These are phyloP conservation scores for Palaemon carinicauda DNA, from an alignment of 1,140 invertebrate genomes.

Conservation along the genomic window DNA sequence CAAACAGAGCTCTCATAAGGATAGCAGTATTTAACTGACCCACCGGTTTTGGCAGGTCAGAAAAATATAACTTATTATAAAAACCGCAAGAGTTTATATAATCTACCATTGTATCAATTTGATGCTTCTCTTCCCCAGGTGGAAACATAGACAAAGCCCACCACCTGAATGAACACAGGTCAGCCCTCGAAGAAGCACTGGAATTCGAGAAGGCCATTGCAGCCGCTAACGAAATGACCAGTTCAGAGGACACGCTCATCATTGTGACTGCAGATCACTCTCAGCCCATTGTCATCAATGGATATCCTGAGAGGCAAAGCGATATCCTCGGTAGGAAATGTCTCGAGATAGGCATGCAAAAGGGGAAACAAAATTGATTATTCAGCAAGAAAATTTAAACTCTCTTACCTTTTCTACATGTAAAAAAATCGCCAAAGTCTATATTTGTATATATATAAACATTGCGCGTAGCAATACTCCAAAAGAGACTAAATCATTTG, in stretches of 20 bases:
- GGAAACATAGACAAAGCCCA: conserved; percentile 52
- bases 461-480: too few relatives aligned
- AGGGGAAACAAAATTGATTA: too few relatives aligned
- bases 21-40: too few relatives aligned
- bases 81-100: background rate
- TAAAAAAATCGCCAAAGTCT: too few relatives aligned
- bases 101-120: background rate
- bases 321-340: conserved; percentile 35
- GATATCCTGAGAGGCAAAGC: conserved; percentile 74
- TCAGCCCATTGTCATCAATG: conserved; percentile 78
- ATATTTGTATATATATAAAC: too few relatives aligned
- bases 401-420: too few relatives aligned
- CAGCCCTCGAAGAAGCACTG: conserved; percentile 66
- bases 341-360: too few relatives aligned
- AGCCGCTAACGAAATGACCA: conserved; percentile 66
- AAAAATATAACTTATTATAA: too few relatives aligned
- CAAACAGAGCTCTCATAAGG: too few relatives aligned
- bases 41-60: too few relatives aligned
- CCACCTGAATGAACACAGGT: conserved; percentile 48
- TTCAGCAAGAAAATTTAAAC: too few relatives aligned
- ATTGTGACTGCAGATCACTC: conserved; percentile 85
- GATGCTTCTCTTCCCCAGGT: background rate
- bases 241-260: conserved; percentile 73
- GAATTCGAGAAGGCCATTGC: conserved; percentile 69
- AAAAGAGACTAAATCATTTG: too few relatives aligned